Evolutionary conservation across 2,113 vertebrate species (phyloP).

Genomic region (Ceuthmochares aereus): DNA sequence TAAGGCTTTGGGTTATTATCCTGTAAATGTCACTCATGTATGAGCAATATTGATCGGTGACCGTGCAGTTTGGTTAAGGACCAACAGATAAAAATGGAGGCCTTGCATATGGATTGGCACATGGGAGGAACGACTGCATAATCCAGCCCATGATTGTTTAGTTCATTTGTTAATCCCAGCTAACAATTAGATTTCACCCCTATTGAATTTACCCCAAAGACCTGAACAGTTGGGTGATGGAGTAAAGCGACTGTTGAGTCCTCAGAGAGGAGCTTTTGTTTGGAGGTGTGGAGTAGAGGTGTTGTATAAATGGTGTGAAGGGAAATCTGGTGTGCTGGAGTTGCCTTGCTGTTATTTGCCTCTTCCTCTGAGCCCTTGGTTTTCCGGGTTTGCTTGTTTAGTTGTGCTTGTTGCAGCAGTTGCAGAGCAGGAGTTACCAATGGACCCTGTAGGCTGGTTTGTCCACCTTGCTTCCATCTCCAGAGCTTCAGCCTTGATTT

Average conservation of each 20-base stretch:
- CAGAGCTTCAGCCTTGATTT: background rate
- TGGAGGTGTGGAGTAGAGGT: background rate
- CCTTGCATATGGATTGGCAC: accelerated
- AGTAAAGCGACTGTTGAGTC: background rate
- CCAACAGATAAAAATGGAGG: background rate
- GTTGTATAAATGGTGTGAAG: background rate
- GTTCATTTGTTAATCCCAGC: background rate
- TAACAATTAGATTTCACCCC: background rate
- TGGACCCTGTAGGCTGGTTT: background rate
- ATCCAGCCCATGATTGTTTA: accelerated
- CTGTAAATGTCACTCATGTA: background rate
- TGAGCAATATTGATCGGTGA: accelerated
- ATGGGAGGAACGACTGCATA: accelerated
- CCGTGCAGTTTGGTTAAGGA: background rate
- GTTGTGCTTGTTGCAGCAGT: background rate
- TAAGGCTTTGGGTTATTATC: background rate
- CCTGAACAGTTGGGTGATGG: background rate
- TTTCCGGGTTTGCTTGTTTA: background rate
- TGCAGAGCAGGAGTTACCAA: background rate
- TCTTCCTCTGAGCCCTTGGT: background rate
- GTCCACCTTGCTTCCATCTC: accelerated
- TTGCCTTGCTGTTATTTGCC: background rate
- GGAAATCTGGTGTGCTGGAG: background rate
- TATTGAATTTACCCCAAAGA: background rate
- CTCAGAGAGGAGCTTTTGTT: background rate